These are phyloP conservation scores for Zootoca vivipara DNA, from an alignment of 2,113 vertebrate species.

Conservation along the genomic window DNA sequence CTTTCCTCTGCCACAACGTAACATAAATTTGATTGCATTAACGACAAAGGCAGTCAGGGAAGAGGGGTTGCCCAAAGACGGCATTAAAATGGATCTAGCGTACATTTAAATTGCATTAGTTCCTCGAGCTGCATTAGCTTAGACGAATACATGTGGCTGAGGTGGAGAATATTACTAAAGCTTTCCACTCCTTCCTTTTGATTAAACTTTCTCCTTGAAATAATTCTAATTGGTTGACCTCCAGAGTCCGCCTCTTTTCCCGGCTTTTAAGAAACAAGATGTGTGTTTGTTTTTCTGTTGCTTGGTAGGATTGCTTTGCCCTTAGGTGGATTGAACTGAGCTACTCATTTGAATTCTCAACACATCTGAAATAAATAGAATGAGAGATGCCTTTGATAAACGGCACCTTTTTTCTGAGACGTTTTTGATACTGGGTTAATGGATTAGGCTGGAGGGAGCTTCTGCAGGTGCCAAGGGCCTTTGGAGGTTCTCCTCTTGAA, in stretches of 20 bases:
- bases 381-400: neutral
- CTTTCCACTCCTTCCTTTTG: slow-evolving; percentile 1
- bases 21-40: slow-evolving; percentile 49
- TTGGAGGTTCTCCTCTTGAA: neutral
- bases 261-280: accelerated
- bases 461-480: neutral
- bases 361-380: neutral
- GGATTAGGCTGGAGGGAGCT: neutral
- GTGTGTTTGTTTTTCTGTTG: neutral
- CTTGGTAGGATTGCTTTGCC: slow-evolving; percentile 4
- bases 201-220: slow-evolving; percentile 13
- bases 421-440: neutral
- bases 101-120: slow-evolving; percentile 48
- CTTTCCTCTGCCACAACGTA: slow-evolving; percentile 12
- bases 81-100: slow-evolving; percentile 48
- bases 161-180: slow-evolving; percentile 43
- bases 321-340: neutral
- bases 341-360: slow-evolving; percentile 22
- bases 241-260: slow-evolving; percentile 2
- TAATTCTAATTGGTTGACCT: accelerated
- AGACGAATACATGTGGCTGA: slow-evolving; percentile 42
- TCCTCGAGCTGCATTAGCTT: slow-evolving; percentile 40
- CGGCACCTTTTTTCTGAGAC: neutral
- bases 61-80: slow-evolving; percentile 36
- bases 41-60: slow-evolving; percentile 33